Evolutionary conservation across 2,888 invertebrate species (phyloP).

Genomic region (Orthosia gothica): DNA sequence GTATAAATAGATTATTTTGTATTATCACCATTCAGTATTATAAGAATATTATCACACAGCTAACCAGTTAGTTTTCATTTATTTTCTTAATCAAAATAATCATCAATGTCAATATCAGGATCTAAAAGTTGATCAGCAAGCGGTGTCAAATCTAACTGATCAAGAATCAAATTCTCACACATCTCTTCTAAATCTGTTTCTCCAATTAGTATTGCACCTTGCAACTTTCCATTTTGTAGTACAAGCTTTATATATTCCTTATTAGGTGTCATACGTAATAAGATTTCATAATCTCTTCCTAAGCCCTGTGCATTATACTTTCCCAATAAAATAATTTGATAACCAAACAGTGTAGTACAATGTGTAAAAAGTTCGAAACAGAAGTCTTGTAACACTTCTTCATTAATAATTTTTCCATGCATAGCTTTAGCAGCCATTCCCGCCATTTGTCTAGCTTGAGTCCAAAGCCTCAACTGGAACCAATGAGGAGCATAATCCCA

Average conservation of each 20-base stretch:
- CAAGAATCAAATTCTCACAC: constrained; percentile 99
- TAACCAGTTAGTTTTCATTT: no score
- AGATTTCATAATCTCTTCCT: constrained; percentile 95
- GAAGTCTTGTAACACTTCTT: constrained; percentile 96
- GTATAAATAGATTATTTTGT: no score
- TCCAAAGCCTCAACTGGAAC: constrained; percentile 99
- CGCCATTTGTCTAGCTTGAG: constrained; percentile 99
- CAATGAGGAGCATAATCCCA: constrained; percentile 96
- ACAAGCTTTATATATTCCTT: constrained; percentile 97
- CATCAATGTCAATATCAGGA: constrained; percentile 99
- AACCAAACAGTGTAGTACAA: constrained; percentile 98
- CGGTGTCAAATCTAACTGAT: constrained; percentile 97
- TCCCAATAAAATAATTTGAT: constrained; percentile 97
- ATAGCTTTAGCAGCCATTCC: constrained; percentile 98
- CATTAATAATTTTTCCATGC: constrained; percentile 92
- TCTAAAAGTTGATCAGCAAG: constrained; percentile 98
- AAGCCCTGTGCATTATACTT: constrained; percentile 98
- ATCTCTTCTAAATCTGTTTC: constrained; percentile 99
- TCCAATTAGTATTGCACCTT: constrained; percentile 98
- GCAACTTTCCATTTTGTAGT: constrained; percentile 95
- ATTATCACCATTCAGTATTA: no score
- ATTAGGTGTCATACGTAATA: constrained; percentile 96
- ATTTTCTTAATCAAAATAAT: constrained; percentile 97
- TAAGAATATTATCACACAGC: no score
- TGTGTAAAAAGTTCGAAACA: constrained; percentile 99